These are phyloP conservation scores for Neolamprologus longior DNA, from an alignment of 2,113 vertebrate species.

Conservation along the genomic window DNA sequence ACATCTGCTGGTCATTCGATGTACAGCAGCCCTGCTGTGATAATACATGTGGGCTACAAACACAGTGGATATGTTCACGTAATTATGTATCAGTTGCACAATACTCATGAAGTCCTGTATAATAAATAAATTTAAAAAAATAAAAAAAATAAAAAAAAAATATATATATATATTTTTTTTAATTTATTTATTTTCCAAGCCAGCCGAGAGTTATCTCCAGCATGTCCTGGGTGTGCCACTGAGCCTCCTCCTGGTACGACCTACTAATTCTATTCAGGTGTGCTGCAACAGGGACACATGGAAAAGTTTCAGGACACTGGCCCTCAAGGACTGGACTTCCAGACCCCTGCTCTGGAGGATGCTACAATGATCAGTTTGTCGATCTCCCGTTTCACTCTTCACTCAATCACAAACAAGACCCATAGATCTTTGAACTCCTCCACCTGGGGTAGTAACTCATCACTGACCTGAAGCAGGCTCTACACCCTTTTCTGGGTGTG, in stretches of 20 bases:
- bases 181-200: background rate
- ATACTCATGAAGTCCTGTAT: background rate
- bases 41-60: background rate
- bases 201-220: background rate
- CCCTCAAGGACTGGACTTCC: background rate
- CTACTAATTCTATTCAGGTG: background rate
- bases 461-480: background rate
- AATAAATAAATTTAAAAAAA: background rate
- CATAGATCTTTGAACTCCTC: background rate
- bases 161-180: too few species aligned
- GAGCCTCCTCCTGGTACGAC: background rate
- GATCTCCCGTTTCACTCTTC: background rate
- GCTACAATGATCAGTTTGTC: background rate
- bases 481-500: background rate
- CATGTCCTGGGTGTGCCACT: background rate
- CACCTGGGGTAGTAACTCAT: background rate
- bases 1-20: background rate
- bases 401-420: background rate
- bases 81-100: background rate
- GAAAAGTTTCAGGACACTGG: background rate
- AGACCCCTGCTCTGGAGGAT: background rate
- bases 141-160: too few species aligned
- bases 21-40: background rate
- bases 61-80: background rate
- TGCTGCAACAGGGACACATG: background rate